Base-by-base conservation (phyloP, 2,888 invertebrate genomes). In the Platerodrilus igneus region DNA sequence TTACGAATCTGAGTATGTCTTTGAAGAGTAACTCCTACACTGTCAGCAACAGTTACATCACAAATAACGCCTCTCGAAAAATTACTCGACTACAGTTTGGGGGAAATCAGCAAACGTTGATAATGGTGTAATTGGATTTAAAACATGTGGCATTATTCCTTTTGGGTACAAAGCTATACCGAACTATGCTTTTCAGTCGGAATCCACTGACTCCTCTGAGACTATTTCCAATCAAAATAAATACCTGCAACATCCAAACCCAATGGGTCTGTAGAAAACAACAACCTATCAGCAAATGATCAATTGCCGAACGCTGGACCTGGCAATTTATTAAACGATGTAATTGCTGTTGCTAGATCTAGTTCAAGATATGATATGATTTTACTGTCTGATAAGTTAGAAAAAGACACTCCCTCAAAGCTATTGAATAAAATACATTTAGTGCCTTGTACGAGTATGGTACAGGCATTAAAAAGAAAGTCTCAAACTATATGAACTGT, bases 381-480 rank as follows among this genome's bases (percentile, higher is more conserved):
- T n/a, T n/a, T n/a, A n/a, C n/a, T n/a, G n/a, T 9, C n/a, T n/a
- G n/a, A n/a, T n/a, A n/a, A n/a, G n/a, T n/a, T n/a, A n/a, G n/a
- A n/a, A n/a, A n/a, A n/a, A n/a, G n/a, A 13, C 10, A 39, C 33
- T 5, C 33, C 27, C 16, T 26, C 33, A 20, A 33, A 33, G 26
- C 6, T 39, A 27, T 39, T 39, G 34, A 34, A 39, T 14, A 19
- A 33, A 27, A 26, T 33, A 39, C 30, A 28, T 11, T 27, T 31
- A 13, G 27, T 40, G 27, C 36, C 36, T 28, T 36, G 19, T 29
- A 13, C 14, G n/a, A 28, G 14, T 29, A 36, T 18, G 17, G 3
- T 30, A n/a, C 23, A 30, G 17, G 25, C 29, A 3, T 15, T 36
- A n/a, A 36, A 11, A 19, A 37, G 30, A 30, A 37, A 7, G 18